phyloP scores from a whole-genome alignment of 1,140 invertebrate species.

The Bicyclus anynana region DNA sequence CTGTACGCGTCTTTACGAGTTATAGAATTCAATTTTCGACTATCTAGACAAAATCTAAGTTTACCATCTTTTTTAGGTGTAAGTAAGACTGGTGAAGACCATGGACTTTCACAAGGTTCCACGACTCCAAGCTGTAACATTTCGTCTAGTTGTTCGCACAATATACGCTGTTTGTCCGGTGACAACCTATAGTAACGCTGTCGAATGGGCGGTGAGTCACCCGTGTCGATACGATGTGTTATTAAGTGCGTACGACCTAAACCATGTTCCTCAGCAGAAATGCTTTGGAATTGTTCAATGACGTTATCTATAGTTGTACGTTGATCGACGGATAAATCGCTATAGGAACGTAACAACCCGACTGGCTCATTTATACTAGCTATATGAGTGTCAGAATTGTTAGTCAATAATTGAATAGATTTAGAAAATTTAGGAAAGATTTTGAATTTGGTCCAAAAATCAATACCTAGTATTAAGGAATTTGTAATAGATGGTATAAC shows the following conservation, averaged over 20 bases:
- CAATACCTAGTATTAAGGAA: conserved; percentile 24
- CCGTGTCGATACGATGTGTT: no score
- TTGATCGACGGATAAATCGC: conserved; percentile 1
- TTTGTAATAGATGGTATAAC: conserved; percentile 14
- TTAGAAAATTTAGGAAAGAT: conserved; percentile 14
- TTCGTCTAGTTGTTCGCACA: no score
- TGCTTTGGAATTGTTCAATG: conserved; percentile 8
- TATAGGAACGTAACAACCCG: not conserved
- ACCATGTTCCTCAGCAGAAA: no score
- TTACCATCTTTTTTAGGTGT: no score
- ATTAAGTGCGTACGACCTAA: no score
- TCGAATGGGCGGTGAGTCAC: no score
- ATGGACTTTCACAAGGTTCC: no score
- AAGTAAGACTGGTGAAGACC: no score
- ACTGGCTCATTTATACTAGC: not conserved
- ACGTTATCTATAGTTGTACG: conserved; percentile 9
- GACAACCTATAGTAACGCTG: no score
- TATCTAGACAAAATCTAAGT: no score
- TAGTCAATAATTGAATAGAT: not conserved
- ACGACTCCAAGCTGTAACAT: no score
- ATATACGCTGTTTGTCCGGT: no score
- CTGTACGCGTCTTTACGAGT: conserved; percentile 48
- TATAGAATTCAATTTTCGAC: conserved; percentile 48
- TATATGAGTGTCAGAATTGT: not conserved
- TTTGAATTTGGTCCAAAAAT: conserved; percentile 22